Evolutionary conservation across 2,113 vertebrate genomes (phyloP).

Genomic region (Salvator merianae): DNA sequence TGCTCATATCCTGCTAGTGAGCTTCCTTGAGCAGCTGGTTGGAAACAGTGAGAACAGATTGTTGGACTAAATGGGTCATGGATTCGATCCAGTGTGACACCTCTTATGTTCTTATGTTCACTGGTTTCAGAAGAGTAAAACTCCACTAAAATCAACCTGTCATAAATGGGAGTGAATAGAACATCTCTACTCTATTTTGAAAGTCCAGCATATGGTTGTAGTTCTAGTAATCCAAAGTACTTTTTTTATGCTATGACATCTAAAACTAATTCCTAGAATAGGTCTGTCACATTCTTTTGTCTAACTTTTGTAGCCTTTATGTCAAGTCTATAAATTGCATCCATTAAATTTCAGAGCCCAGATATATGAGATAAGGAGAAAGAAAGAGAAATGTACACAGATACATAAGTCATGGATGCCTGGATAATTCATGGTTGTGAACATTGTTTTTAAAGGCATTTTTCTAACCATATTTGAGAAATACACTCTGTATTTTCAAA

Average conservation of each 20-base stretch:
- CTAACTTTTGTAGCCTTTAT: neutral
- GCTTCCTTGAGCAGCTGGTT: too few species aligned
- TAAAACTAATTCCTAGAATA: neutral
- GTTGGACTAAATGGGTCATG: too few species aligned
- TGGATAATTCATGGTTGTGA: slow-evolving; percentile 6
- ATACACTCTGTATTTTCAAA: slow-evolving; percentile 35
- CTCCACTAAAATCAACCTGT: too few species aligned
- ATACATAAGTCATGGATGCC: neutral
- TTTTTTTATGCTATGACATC: neutral
- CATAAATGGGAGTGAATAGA: neutral
- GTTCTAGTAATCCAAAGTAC: neutral
- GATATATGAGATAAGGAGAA: neutral
- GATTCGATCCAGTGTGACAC: too few species aligned
- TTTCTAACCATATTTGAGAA: slow-evolving; percentile 11
- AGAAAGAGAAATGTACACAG: neutral
- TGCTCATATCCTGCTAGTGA: too few species aligned
- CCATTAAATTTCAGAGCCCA: neutral
- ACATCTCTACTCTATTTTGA: neutral
- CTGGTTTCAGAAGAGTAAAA: too few species aligned
- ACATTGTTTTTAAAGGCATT: neutral
- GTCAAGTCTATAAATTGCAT: neutral
- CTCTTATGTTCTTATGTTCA: too few species aligned
- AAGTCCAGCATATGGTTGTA: neutral
- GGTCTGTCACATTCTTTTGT: neutral
- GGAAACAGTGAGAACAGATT: too few species aligned